These are phyloP conservation scores for Papilio gigon DNA, from an alignment of 2,888 invertebrate species.

Conservation along the genomic window DNA sequence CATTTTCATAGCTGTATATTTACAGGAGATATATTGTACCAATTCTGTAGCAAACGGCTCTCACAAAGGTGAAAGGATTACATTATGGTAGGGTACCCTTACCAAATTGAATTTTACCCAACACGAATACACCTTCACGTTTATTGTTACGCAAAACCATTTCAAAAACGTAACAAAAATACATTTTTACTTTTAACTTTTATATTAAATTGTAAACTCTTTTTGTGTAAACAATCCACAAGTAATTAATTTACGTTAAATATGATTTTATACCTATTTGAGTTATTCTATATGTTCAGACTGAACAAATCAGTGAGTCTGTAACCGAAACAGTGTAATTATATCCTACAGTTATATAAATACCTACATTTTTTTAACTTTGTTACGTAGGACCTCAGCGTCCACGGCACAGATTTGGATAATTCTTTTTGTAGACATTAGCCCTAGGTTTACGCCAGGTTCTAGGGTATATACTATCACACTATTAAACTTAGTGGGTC, in stretches of 20 bases:
- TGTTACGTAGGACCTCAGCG: too few species aligned
- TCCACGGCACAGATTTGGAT: too few species aligned
- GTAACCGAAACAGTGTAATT: too few species aligned
- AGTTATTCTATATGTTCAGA: too few species aligned
- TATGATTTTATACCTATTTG: too few species aligned
- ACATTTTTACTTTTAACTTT: constrained; percentile 25
- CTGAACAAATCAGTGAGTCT: too few species aligned
- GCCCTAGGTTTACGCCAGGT: too few species aligned
- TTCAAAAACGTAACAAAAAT: constrained; percentile 30
- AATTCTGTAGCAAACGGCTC: constrained; percentile 36
- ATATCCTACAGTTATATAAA: too few species aligned
- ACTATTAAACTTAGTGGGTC: too few species aligned
- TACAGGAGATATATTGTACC: constrained; percentile 35
- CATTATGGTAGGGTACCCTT: constrained; percentile 39
- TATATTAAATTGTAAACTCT: background rate
- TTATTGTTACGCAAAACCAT: constrained; percentile 37
- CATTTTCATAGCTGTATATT: constrained; percentile 21
- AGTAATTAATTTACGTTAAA: background rate
- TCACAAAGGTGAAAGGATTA: constrained; percentile 40
- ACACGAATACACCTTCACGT: constrained; percentile 35
- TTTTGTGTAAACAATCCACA: background rate
- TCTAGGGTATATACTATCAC: too few species aligned
- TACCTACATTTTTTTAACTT: too few species aligned
- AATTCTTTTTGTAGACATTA: too few species aligned
- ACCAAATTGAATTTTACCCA: constrained; percentile 38